Evolutionary conservation across 1,140 invertebrate genomes (phyloP), one percentile per base, ranked within the genome.

Genomic region (Temnothorax longispinosus): DNA sequence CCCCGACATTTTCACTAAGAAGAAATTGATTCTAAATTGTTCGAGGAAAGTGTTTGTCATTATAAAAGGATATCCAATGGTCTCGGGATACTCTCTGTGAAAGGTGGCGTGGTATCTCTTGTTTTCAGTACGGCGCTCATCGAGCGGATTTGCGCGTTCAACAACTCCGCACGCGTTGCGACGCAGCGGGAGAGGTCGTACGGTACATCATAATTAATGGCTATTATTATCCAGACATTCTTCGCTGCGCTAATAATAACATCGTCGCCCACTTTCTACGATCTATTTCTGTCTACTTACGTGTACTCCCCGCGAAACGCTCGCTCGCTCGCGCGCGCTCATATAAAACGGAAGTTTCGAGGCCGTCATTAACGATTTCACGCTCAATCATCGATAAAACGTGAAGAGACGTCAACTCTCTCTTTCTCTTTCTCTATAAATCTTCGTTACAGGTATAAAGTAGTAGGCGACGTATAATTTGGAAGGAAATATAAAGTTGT

Each of bases 141-240:
- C 54, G 21, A 54, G n/a, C 38, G 54, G 54, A 60, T 60, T 72
- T 56, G 21, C 54, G 21, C 21, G 38, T 60, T 60, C 54, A 56
- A 76, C 69, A 72, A 72, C 69, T 75, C 50, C n/a, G n/a, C 32
- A 52, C 54, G 54, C 69, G 81, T 64, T 54, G 82, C 44, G 47
- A 77, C 56, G 81, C 56, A 27, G 41, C 69, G 67, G 32, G 44
- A 75, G 41, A 74, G 54, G 65, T 38, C 65, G 60, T 67, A 77
- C 76, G 52, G 64, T 69, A 69, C 50, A 80, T 78, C 76, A 80
- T 81, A 86, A 86, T 86, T 85, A 85, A 85, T 78, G 74, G 82
- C 82, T 85, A 85, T 85, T 86, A 86, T 86, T 86, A 86, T 81
- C 85, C 76, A 54, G 60, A 21, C 85, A 86, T 86, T 86, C 75